Evolutionary conservation across 2,113 vertebrate species (phyloP), one percentile per base, ranked within the genome.

Genomic region (Dascyllus trimaculatus): DNA sequence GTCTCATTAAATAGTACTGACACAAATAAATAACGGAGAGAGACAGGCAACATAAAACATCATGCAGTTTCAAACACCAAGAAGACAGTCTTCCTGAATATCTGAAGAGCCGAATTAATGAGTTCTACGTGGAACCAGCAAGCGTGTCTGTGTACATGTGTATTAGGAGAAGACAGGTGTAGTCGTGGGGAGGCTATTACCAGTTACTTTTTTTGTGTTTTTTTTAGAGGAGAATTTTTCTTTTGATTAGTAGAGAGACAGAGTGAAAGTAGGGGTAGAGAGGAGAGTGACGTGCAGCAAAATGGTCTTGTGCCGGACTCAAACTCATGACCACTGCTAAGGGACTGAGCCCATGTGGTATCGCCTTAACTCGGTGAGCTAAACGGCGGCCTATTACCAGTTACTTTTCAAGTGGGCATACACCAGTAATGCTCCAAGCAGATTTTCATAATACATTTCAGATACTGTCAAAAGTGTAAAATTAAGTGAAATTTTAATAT

Each of bases 41-140:
- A 71, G 25, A 72, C 4, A 17, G 11, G 18, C 19, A 40, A 49
- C 21, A 62, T 56, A 17, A 71, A 81, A 77, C 26, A 17, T 15
- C 1, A 8, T 38, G 22, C 2, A 22, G 60, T 71, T 60, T 48
- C 38, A 51, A 51, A 21, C 38, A 32, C 6, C 22, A 18, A 59
- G 62, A 63, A 51, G 5, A 62, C 32, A 5, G 25, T 69, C 49
- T 65, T 32, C 0, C 0, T 78, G 52, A 63, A 58, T 46, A 64
- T 78, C 7, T 51, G 43, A 43, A 0, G 29, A 24, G 22, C 71
- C 17, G 22, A 73, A 61, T 76, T 83, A 88, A 87, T 76, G 77
- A 90, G 57, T 87, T 75, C 80, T 77, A 24, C 13, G 68, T 80
- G 82, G 32, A 83, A 25, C 46, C 9, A 5, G 17, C 53, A 57